Evolutionary conservation across 2,888 invertebrate species (phyloP).

Genomic region (Cephus nigrinus): DNA sequence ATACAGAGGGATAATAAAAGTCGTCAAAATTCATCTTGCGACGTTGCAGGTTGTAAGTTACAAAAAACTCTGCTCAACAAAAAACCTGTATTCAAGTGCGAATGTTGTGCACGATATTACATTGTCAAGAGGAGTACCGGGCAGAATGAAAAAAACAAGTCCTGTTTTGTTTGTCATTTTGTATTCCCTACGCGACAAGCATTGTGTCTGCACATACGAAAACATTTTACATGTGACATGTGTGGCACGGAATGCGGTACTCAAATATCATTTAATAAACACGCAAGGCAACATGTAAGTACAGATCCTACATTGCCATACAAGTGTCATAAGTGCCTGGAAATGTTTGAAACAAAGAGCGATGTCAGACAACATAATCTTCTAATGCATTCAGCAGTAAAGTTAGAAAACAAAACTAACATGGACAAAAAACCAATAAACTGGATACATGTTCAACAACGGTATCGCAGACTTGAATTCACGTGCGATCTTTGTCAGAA

Average conservation of each 20-base stretch:
- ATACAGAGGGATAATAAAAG: not conserved
- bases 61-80: slow-evolving; percentile 29
- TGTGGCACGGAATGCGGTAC: slow-evolving; percentile 44
- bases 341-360: slow-evolving; percentile 45
- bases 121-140: slow-evolving; percentile 25
- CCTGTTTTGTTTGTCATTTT: slow-evolving; percentile 44
- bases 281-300: slow-evolving; percentile 45
- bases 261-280: slow-evolving; percentile 38
- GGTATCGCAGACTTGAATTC: slow-evolving; percentile 23
- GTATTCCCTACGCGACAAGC: slow-evolving; percentile 34
- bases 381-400: slow-evolving; percentile 28
- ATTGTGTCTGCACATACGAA: slow-evolving; percentile 43
- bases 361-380: slow-evolving; percentile 41
- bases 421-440: not conserved
- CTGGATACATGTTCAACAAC: not conserved
- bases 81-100: slow-evolving; percentile 32
- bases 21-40: not conserved
- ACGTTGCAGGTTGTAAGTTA: slow-evolving; percentile 34
- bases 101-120: slow-evolving; percentile 39
- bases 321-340: slow-evolving; percentile 51
- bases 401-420: slow-evolving; percentile 22
- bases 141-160: slow-evolving; percentile 25
- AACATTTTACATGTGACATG: slow-evolving; percentile 53
- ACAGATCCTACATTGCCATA: slow-evolving; percentile 45
- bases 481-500: slow-evolving; percentile 13